Base-by-base conservation (phyloP, 1,140 invertebrate species). In the Drosophila lowei region DNA sequence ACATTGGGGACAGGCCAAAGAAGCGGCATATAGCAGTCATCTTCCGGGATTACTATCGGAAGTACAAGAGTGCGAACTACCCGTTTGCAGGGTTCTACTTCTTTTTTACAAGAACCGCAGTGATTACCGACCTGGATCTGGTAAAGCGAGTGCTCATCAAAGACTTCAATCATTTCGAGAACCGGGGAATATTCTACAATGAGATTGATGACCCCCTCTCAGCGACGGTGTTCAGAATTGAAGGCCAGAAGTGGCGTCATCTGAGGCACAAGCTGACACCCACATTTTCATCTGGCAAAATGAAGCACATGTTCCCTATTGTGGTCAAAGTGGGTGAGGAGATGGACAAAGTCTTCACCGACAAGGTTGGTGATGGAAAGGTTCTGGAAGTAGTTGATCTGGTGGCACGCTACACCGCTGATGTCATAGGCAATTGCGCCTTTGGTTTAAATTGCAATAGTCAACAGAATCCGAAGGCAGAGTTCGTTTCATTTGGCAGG, bases 141-240 rank as follows among this genome's bases (percentile, higher is more conserved):
- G 92, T 95, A 0, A 94, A 94, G 72, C 81, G 92, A 15, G 92
- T 95, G 2, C 60, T 95, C 18, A 92, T 93, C 2, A 94, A 93
- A 72, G 93, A 95, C 70, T 94, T 94, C 47, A 76, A 91, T 38
- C 73, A 91, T 23, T 94, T 94, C 41, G 66, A 89, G 30, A 92
- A 93, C 65, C 92, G 93, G 6, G 92, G 91, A 0, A 54, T 92
- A 0, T 84, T 90, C 38, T 89, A 92, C 18, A 92, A 93, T 60
- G 92, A 92, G 8, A 72, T 91, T 34, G 89, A 81, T 13, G 92
- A 94, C 79, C 93, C 93, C 0, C 63, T 94, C 0, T 91, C 92
- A 7, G 80, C 76, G 0, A 91, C 92, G 13, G 44, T 93, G 3
- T 92, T 93, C 28, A 90, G 88, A 42, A 76, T 93, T 2, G 91